phyloP scores from a whole-genome alignment of 2,797 vertebrate species.

The Natrix natrix region DNA sequence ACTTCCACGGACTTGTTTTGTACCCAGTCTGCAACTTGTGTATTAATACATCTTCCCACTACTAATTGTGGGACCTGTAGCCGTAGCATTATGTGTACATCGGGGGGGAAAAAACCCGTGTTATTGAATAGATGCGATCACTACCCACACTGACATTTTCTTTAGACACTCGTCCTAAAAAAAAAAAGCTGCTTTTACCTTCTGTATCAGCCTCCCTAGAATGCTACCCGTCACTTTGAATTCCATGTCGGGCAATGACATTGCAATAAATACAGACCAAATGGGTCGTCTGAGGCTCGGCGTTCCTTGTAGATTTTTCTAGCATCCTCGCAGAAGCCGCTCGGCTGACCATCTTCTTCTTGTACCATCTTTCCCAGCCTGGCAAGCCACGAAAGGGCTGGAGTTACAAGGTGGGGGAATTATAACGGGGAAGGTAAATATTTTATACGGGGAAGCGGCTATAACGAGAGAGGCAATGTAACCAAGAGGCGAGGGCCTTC shows the following conservation, averaged over 20 bases:
- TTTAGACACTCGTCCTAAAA: not conserved
- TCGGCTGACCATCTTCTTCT: not conserved
- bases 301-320: not conserved
- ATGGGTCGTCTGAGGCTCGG: not conserved
- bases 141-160: not conserved
- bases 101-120: not conserved
- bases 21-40: not conserved
- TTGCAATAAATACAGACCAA: slow-evolving; percentile 30
- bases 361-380: not conserved
- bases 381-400: not conserved
- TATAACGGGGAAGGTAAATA: not conserved
- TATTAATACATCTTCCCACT: not conserved
- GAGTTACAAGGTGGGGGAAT: not conserved
- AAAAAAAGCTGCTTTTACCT: slow-evolving; percentile 5
- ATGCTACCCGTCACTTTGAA: slow-evolving; percentile 8
- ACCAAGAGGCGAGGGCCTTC: not conserved
- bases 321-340: not conserved
- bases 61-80: rapidly evolving
- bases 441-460: not conserved
- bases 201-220: not conserved
- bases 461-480: not conserved
- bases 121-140: not conserved
- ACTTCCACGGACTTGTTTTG: not conserved
- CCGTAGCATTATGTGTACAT: not conserved
- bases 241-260: slow-evolving; percentile 28